Percentiles rank a stretch among this genome's conserved stretches.
Evolutionary conservation across 2,888 invertebrate species (phyloP).

Genomic region (Limnephilus marmoratus): DNA sequence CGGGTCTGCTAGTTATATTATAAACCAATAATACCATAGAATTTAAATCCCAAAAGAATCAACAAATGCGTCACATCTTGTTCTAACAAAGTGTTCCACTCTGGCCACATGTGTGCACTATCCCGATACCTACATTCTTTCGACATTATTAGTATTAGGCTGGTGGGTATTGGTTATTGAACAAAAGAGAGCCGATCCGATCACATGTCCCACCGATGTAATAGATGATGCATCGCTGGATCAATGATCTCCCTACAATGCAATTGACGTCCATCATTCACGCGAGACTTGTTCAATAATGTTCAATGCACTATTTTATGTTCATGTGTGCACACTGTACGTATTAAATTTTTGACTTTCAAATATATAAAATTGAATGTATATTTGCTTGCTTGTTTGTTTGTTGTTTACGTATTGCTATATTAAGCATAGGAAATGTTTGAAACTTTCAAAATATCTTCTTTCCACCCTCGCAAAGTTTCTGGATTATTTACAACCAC

Average conservation of each 20-base stretch:
- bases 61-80: no score
- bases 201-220: not conserved
- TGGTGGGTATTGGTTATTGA: not conserved
- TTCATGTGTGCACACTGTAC: not conserved
- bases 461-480: no score
- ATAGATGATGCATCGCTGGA: not conserved
- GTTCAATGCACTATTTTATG: not conserved
- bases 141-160: not conserved
- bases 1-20: no score
- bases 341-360: not conserved
- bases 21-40: no score
- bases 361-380: no score
- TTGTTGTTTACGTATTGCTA: no score
- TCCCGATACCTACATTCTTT: not conserved
- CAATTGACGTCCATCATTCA: not conserved
- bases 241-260: not conserved
- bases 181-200: not conserved
- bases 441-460: no score
- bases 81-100: not conserved
- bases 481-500: no score
- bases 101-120: not conserved
- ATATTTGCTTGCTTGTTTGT: no score
- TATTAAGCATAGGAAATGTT: no score
- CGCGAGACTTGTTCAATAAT: not conserved
- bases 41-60: no score